Evolutionary conservation across 2,113 vertebrate genomes (phyloP).

Genomic region (Circaetus cinerascens): DNA sequence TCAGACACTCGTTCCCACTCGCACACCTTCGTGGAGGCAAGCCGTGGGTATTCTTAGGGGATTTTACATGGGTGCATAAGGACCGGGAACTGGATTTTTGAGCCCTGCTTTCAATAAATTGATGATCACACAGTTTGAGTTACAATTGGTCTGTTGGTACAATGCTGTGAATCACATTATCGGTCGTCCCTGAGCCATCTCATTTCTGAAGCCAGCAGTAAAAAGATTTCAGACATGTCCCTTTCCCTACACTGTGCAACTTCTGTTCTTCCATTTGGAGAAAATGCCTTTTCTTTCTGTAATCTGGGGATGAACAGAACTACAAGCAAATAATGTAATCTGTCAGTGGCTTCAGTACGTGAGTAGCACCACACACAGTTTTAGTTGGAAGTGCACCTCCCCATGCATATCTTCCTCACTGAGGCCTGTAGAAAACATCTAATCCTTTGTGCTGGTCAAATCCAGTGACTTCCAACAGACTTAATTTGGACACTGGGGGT

Average conservation of each 20-base stretch:
- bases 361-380: not conserved
- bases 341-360: accelerated
- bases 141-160: not conserved
- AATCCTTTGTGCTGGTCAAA: not conserved
- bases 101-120: too few relatives aligned
- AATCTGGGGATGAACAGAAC: not conserved
- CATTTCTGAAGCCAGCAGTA: not conserved
- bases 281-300: not conserved
- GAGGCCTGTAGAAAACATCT: not conserved
- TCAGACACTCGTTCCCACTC: accelerated
- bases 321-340: not conserved
- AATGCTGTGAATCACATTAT: accelerated
- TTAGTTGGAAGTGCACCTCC: not conserved
- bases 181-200: accelerated
- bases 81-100: not conserved
- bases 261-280: not conserved
- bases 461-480: not conserved
- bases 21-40: not conserved
- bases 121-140: not conserved
- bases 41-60: not conserved
- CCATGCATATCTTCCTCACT: accelerated
- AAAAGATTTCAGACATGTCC: not conserved
- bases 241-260: not conserved
- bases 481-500: not conserved
- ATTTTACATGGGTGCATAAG: not conserved